A percentile compares a stretch with the other conserved stretches of the same genome.
These are phyloP conservation scores for Mionectes olivaceus DNA, from an alignment of 2,797 vertebrate genomes.

Conservation along the genomic window DNA sequence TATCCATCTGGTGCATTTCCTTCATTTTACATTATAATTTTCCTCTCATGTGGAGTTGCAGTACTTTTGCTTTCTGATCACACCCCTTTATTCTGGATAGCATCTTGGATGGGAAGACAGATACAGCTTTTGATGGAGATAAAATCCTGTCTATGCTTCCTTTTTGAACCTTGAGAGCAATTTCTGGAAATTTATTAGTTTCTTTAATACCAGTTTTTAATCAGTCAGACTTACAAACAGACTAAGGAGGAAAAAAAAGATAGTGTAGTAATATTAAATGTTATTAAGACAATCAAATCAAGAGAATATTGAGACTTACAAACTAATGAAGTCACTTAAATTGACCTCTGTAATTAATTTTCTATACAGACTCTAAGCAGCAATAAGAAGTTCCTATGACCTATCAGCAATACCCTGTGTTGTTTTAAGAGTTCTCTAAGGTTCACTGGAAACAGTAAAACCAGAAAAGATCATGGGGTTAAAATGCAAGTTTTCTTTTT, in stretches of 20 bases:
- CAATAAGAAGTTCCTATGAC: not conserved
- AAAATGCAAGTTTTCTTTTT: not conserved
- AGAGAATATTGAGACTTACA: not conserved
- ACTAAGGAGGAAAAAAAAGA: not conserved
- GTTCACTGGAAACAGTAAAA: not conserved
- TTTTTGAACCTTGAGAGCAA: not conserved
- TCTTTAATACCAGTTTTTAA: not conserved
- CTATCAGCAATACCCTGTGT: not conserved
- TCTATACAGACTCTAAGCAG: not conserved
- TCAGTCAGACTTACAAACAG: not conserved
- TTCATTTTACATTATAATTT: not conserved
- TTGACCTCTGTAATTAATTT: not conserved
- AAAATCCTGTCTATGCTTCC: not conserved
- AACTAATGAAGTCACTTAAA: not conserved
- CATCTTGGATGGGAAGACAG: not conserved
- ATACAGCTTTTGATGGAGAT: not conserved
- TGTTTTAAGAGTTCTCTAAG: not conserved
- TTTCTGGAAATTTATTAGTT: not conserved
- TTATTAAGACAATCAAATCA: not conserved
- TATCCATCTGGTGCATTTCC: not conserved
- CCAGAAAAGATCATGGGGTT: rapidly evolving
- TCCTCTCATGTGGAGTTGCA: not conserved
- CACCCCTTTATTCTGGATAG: not conserved
- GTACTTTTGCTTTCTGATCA: not conserved
- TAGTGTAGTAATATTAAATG: not conserved